Percentiles rank a stretch among this genome's conserved stretches.
phyloP scores from a whole-genome alignment of 2,888 invertebrate species.

The Chloroclysta siterata region DNA sequence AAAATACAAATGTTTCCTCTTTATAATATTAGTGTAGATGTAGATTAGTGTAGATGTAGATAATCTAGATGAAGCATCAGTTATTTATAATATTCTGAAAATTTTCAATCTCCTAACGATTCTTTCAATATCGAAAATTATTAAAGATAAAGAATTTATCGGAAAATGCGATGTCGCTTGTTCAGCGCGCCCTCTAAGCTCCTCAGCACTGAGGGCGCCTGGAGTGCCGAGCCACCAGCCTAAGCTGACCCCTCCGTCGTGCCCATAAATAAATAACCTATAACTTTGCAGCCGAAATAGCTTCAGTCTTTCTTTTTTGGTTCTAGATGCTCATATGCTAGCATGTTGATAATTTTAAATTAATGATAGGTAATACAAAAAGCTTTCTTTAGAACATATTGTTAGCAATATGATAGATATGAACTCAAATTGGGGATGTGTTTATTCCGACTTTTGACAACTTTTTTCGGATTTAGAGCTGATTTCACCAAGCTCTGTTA shows the following conservation, averaged over 20 bases:
- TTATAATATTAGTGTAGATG: too few relatives aligned
- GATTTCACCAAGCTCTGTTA: too few relatives aligned
- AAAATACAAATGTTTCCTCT: too few relatives aligned
- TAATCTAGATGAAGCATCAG: not conserved
- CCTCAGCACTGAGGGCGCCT: slow-evolving; percentile 24
- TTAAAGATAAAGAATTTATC: slow-evolving; percentile 33
- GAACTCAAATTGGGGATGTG: too few relatives aligned
- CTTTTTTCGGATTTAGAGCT: too few relatives aligned
- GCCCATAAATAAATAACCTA: slow-evolving; percentile 19
- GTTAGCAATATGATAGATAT: too few relatives aligned
- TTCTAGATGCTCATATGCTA: not conserved
- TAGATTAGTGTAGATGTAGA: too few relatives aligned
- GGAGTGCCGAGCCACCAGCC: slow-evolving; percentile 18
- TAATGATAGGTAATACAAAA: too few relatives aligned
- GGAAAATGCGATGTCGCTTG: slow-evolving; percentile 23
- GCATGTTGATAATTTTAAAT: too few relatives aligned
- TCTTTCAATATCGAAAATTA: slow-evolving; percentile 4
- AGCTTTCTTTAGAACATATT: too few relatives aligned
- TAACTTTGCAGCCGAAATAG: not conserved
- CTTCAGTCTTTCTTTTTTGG: not conserved
- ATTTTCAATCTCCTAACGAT: not conserved
- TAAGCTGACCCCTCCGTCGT: slow-evolving; percentile 15
- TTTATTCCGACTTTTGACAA: too few relatives aligned
- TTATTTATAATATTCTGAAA: not conserved
- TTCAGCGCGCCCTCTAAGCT: slow-evolving; percentile 26